Evolutionary conservation across 2,888 invertebrate genomes (phyloP).

Genomic region (Macaria notata): DNA sequence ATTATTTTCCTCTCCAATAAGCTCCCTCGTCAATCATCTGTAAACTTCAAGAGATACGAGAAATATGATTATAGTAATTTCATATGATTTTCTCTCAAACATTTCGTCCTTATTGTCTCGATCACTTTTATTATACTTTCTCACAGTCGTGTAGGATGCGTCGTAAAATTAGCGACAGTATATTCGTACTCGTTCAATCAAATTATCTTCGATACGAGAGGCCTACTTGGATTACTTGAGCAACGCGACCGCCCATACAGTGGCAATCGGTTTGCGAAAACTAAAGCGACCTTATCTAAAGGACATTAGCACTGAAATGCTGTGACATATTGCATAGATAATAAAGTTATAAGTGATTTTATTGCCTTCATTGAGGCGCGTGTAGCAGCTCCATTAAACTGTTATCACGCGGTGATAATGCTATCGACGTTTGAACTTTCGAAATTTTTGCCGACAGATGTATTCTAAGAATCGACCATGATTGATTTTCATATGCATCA

Average conservation of each 20-base stretch:
- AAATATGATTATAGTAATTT: too few species aligned
- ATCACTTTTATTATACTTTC: too few species aligned
- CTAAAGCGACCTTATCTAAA: conserved; percentile 2
- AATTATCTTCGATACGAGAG: conserved; percentile 27
- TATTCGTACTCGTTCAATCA: conserved; percentile 20
- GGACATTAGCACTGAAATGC: conserved; percentile 5
- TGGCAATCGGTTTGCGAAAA: conserved; percentile 1
- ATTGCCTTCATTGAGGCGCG: conserved; percentile 10
- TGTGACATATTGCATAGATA: conserved; percentile 5
- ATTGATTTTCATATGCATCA: too few species aligned
- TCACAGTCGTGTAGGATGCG: conserved; percentile 1
- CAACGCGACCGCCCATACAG: conserved; percentile 5
- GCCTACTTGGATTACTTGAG: conserved; percentile 16
- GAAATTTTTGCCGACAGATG: conserved; percentile 2
- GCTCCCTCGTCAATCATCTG: too few species aligned
- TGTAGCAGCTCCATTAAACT: conserved; percentile 9
- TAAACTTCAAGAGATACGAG: too few species aligned
- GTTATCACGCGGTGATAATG: conserved; percentile 19
- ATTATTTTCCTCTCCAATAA: too few species aligned
- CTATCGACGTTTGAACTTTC: conserved; percentile 24
- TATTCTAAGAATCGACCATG: not conserved
- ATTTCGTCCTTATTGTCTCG: too few species aligned
- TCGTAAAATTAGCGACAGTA: conserved; percentile 22
- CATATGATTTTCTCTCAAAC: too few species aligned
- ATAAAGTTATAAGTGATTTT: conserved; percentile 4